Base-by-base conservation (phyloP, 30 jellyfish, hydroid and myxozoan genomes). In the Morbakka virulenta region DNA sequence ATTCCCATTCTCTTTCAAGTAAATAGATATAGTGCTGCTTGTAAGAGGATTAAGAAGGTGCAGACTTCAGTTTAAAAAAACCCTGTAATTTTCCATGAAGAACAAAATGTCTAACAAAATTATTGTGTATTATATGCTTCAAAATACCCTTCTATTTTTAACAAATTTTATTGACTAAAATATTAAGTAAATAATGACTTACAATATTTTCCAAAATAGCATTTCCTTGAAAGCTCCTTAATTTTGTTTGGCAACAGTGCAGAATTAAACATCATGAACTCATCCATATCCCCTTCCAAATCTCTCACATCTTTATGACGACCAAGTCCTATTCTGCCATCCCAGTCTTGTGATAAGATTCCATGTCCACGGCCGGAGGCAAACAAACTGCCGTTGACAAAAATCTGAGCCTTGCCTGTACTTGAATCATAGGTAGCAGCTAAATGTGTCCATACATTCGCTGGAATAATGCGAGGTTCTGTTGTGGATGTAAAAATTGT, bases 221-320 rank as follows among this genome's bases (percentile, higher is more conserved):
- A 91, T 57, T 73, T 83, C 30, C 84, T 85, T n/a, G 96, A 79
- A 27, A 91, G 77, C 41, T 91, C 95, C n/a, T 62, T 66, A 30
- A 91, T 74, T 68, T 57, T 62, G 24, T 79, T 88, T 29, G 77
- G 85, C 30, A 64, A 80, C 24, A 91, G 49, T 17, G 96, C 98
- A 62, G 73, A 80, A 79, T 73, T 87, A 62, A 66, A 91, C 78
- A 91, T 84, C 32, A 74, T 84, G 72, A 91, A 91, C 31, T 91
- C 96, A 63, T 91, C 98, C 20, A 91, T 75, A 28, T 62, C 74
- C 11, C 98, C 98, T 28, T 67, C 50, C 28, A 91, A 81, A 62
- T 77, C 94, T 35, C 98, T 91, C 24, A 83, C 91, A 65, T 91
- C 95, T 73, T 91, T 91, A 73, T 91, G 98, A 27, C 96, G 94